Conservation (phyloP, 2,797 vertebrate genomes). For the Crocidura indochinensis region DNA sequence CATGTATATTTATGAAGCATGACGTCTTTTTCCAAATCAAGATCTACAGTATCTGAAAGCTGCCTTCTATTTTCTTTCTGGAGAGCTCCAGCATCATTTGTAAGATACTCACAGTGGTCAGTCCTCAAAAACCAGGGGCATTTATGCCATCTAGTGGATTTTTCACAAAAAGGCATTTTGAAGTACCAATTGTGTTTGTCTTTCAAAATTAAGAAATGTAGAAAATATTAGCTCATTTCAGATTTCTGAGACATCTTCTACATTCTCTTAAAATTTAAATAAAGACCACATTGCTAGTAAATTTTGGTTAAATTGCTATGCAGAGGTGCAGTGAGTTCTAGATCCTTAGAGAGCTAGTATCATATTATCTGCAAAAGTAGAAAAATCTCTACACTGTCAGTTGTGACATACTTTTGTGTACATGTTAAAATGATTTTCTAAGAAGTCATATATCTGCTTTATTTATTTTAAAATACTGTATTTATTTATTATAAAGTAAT, state of each 20-base stretch:
- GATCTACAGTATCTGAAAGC: not conserved
- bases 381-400: not conserved
- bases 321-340: not conserved
- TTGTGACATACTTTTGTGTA: not conserved
- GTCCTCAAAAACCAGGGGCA: not conserved
- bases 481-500: too few species aligned
- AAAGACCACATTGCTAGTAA: not conserved
- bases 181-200: not conserved
- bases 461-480: too few species aligned
- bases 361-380: not conserved
- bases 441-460: not conserved
- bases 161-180: constrained; percentile 54
- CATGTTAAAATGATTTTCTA: not conserved
- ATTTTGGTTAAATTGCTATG: not conserved
- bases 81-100: not conserved
- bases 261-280: constrained; percentile 26
- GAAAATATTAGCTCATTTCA: not conserved
- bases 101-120: not conserved
- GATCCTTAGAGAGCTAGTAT: not conserved
- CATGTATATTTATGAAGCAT: not conserved
- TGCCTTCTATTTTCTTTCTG: not conserved
- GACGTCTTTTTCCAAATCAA: constrained; percentile 37
- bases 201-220: constrained; percentile 29
- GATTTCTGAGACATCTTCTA: not conserved
- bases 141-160: constrained; percentile 59